Base-by-base conservation (phyloP, 2,797 vertebrate genomes). In the Helarctos malayanus region DNA sequence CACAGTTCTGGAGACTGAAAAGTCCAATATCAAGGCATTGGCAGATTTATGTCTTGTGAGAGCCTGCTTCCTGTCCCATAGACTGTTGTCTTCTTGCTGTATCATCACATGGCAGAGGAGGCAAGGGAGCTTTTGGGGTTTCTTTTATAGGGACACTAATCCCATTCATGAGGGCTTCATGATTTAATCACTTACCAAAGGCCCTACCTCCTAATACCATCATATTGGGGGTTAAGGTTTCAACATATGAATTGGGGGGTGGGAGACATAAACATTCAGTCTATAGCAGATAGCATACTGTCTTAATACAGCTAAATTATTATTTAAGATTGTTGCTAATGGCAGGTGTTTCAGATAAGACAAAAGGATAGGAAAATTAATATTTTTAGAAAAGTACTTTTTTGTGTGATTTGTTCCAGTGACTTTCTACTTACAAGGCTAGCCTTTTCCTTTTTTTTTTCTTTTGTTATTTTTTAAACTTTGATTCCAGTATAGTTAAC, bases 291-390 rank as follows among this genome's bases (percentile, higher is more conserved):
- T 85, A 38, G 15, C 8, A 38, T 75, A 54, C 9, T 92, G 23
- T n/a, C 65, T 68, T 83, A 47, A 82, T 47, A 63, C 2, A 65
- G 11, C 80, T 90, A 91, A 8, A 35, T 84, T 83, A 82, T 61
- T 13, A 65, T 3, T 45, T 78, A 59, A 86, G 57, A 86, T 81
- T 38, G 9, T 84, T 68, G 8, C 11, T 87, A 79, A 65, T 68
- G 41, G 52, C 23, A 81, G 59, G 90, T 61, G 19, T 90, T 79
- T 94, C 71, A 88, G n/a, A 57, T 83, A n/a, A 89, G 18, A 61
- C 5, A 41, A 92, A 92, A 84, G 3, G 3, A 75, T 35, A 68
- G 54, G 9, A 78, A 84, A 85, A 75, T 54, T 35, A 38, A 61
- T 78, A 78, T 63, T 13, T 52, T 75, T 90, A 73, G 16, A 27